Base-by-base conservation (phyloP, 1,140 invertebrate species). In the Ptiloglossa arizonensis region DNA sequence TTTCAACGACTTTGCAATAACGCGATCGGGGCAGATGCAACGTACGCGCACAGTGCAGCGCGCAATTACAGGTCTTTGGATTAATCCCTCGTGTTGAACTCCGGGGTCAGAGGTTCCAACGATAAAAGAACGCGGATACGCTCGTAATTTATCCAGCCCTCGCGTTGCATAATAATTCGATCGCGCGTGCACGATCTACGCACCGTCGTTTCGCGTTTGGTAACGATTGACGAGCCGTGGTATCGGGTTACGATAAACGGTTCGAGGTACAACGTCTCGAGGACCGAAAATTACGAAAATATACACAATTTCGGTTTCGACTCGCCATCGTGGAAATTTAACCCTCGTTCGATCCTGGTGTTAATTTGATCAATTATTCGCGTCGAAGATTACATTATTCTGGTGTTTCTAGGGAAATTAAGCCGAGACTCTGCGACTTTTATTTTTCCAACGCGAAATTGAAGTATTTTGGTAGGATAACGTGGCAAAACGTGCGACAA, bases 11-110 rank as follows among this genome's bases (percentile, higher is more conserved):
- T 46, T 69, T 46, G 66, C 57, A 52, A 50, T 67, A 69, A 80
- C 11, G 78, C 78, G 50, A 73, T 59, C 41, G 22, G n/a, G 22
- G 44, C 60, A 66, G 73, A 66, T 75, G 63, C 54, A n/a, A 15
- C 48, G 15, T 74, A 15, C 32, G 44, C 62, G 57, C 29, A 48
- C 41, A 38, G 38, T 13, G 19, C 15, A 41, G 27, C 29, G 5
- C 6, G 48, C 69, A 57, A 79, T 80, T 69, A 46, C 41, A 48
- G 48, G 6, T 80, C 15, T 27, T 52, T 4, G 64, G 35, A 75
- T 79, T 79, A 79, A 79, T 63, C 50, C n/a, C 22, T 19, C 27
- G 32, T 50, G 44, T 29, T 9, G 56, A 29, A 44, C 22, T 29
- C 32, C 15, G 9, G 29, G 32, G 22, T 76, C 17, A 41, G 22